Conservation (phyloP, 2,113 vertebrate species). For the Upupa epops region DNA sequence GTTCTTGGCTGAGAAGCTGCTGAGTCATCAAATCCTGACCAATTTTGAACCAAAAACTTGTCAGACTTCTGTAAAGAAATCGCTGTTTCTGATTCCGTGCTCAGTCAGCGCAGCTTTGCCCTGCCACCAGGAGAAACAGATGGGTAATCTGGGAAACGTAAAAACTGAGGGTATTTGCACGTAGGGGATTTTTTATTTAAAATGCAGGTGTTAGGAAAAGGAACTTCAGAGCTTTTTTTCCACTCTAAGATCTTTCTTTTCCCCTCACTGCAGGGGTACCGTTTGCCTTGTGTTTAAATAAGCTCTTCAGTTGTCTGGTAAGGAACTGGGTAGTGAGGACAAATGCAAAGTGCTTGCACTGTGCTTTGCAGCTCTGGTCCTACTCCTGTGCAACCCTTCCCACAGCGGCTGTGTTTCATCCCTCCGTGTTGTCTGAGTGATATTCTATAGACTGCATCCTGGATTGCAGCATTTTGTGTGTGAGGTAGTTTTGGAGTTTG, state of each 20-base stretch:
- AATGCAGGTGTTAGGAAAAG: neutral
- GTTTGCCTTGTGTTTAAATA: neutral
- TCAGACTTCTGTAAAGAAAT: neutral
- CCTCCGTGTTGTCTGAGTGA: neutral
- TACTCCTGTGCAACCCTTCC: neutral
- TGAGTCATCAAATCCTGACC: neutral
- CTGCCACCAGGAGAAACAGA: neutral
- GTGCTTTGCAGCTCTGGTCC: neutral
- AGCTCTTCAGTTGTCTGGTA: neutral
- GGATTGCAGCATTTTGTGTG: neutral
- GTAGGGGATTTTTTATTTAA: neutral
- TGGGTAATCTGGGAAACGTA: neutral
- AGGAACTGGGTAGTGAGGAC: neutral
- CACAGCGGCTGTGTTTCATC: neutral
- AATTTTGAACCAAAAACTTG: neutral
- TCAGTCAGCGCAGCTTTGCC: neutral
- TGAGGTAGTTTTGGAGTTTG: neutral
- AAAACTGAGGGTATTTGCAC: neutral
- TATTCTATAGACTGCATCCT: neutral
- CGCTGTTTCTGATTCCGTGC: neutral
- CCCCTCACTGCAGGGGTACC: neutral
- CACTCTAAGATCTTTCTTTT: neutral
- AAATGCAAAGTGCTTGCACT: neutral
- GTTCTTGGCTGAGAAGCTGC: neutral
- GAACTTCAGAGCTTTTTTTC: neutral